Evolutionary conservation across 2,888 invertebrate species (phyloP), one percentile per base, ranked within the genome.

Genomic region (Ephialtes manifestator): DNA sequence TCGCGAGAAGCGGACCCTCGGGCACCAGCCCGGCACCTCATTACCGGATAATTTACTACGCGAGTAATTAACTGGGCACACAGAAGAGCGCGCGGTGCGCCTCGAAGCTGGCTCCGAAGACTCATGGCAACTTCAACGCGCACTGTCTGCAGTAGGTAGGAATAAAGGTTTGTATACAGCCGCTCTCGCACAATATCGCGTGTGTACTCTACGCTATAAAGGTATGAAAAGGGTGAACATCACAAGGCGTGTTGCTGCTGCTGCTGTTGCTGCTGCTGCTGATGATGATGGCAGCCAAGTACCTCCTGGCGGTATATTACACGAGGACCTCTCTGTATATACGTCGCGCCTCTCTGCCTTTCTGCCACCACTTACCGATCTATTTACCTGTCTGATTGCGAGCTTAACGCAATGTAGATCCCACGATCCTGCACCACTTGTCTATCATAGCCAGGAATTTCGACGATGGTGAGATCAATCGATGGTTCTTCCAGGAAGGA

Each of bases 11-110:
- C 74, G 35, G 83, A 84, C 92, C 93, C 89, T 87, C 88, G 80
- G 93, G 93, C 93, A 88, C 87, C 87, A 89, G 88, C 90, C 93
- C 93, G 92, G 93, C 93, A 93, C 93, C 93, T 93, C 93, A 93
- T 93, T 93, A 93, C 91, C 90, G 88, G 92, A 93, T 93, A 93
- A 93, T 93, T 93, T 93, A 93, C 93, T 92, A 92, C 93, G 90
- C 91, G 92, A 92, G 93, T 93, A 93, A 93, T 93, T 93, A 93
- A 93, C 93, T 92, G 92, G 92, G 92, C 93, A 93, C 91, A 93
- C 93, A 92, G 92, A 74, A 65, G 78, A 84, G 65, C 67, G 81
- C 91, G 90, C 88, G 88, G 68, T 28, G 46, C 63, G 51, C 43
- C 28, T 71, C 31, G 67, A 51, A 53, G 71, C 63, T 28, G 68